A percentile compares a stretch with the other conserved stretches of the same genome.
Evolutionary conservation across 2,797 vertebrate genomes (phyloP).

Genomic region (Liparis tanakae): DNA sequence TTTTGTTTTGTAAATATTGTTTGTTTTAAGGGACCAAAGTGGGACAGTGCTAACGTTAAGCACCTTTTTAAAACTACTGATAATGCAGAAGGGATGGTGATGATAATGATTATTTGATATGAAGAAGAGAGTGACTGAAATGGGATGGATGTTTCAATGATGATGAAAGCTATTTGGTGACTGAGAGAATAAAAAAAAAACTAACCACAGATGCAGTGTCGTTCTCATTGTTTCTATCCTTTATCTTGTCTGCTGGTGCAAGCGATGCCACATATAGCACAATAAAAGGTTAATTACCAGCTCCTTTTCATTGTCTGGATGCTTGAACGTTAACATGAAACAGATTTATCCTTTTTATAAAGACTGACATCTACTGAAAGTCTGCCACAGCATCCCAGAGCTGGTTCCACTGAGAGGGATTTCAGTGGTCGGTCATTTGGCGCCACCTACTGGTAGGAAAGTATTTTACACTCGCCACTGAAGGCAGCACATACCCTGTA

Average conservation of each 20-base stretch:
- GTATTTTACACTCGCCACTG: background rate
- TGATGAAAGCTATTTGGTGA: conserved; percentile 25
- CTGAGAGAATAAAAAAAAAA: conserved; percentile 57
- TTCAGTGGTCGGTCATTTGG: conserved; percentile 48
- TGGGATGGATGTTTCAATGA: conserved; percentile 34
- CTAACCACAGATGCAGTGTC: conserved; percentile 43
- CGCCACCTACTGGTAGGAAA: conserved; percentile 62
- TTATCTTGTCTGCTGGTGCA: background rate
- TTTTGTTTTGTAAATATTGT: conserved; percentile 61
- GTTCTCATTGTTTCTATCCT: conserved; percentile 18
- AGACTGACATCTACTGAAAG: background rate
- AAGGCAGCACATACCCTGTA: too few species aligned
- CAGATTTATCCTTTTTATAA: background rate
- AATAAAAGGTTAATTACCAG: background rate
- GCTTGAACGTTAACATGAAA: background rate
- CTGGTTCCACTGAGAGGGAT: background rate
- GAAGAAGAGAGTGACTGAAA: conserved; percentile 35
- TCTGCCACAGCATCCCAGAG: background rate
- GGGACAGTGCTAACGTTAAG: conserved; percentile 49
- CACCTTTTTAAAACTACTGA: conserved; percentile 80
- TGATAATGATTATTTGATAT: conserved; percentile 57
- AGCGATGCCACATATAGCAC: background rate
- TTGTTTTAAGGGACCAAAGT: conserved; percentile 68
- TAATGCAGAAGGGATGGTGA: conserved; percentile 65
- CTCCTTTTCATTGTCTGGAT: background rate